These are phyloP conservation scores for Drosophila pandora DNA, from an alignment of 1,140 invertebrate species.

Conservation along the genomic window DNA sequence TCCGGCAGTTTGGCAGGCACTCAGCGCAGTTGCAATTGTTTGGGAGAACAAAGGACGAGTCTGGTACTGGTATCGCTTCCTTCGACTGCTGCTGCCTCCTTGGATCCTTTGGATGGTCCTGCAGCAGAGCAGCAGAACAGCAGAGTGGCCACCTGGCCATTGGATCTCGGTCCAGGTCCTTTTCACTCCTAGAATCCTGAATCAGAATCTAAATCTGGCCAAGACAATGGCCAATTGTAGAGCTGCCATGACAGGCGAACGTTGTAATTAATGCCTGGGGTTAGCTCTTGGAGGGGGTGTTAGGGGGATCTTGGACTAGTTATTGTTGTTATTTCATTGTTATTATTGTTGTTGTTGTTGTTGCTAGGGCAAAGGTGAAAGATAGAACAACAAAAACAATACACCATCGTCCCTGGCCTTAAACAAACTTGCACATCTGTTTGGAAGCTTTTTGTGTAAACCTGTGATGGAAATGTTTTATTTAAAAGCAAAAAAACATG, in stretches of 20 bases:
- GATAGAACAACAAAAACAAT: conserved; percentile 35
- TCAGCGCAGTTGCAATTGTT: conserved; percentile 63
- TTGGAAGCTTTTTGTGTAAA: conserved; percentile 1
- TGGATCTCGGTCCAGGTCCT: conserved; percentile 20
- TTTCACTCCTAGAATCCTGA: background rate
- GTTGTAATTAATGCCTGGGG: conserved; percentile 74
- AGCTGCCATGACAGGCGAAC: conserved; percentile 34
- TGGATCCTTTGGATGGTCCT: background rate
- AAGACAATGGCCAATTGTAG: conserved; percentile 48
- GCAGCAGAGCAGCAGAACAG: too few species aligned
- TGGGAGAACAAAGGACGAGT: conserved; percentile 41
- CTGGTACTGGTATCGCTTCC: background rate
- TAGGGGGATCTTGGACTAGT: background rate
- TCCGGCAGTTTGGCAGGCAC: conserved; percentile 63
- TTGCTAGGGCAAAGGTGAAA: conserved; percentile 19
- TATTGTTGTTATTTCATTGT: background rate
- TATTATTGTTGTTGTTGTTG: background rate
- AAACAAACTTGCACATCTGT: conserved; percentile 16
- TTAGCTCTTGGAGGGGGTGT: conserved; percentile 4
- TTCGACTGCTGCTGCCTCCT: conserved; percentile 5
- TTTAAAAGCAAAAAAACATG: conserved; percentile 22
- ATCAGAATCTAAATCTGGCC: background rate
- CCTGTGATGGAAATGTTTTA: conserved; percentile 47
- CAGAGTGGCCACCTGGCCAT: conserved; percentile 1
- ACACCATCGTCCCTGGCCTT: conserved; percentile 55